Percentiles rank a stretch among this genome's conserved stretches.
Evolutionary conservation across 2,113 vertebrate genomes (phyloP).

Genomic region (Grantiella picta): DNA sequence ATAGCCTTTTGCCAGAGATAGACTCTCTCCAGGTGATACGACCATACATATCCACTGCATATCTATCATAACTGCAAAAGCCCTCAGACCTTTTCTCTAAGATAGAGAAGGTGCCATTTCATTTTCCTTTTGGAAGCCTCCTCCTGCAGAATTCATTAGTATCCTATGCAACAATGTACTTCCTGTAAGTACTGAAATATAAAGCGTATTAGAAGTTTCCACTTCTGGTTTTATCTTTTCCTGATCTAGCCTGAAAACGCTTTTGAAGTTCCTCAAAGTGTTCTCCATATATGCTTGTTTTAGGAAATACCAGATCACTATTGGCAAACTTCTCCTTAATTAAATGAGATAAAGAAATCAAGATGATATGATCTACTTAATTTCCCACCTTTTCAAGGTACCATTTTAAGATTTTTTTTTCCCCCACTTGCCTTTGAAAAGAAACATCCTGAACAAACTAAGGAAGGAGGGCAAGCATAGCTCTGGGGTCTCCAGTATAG

Average conservation of each 20-base stretch:
- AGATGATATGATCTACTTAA: neutral
- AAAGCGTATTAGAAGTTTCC: constrained; percentile 46
- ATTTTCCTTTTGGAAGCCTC: neutral
- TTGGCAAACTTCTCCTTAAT: constrained; percentile 42
- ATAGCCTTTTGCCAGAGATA: neutral
- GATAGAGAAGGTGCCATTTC: neutral
- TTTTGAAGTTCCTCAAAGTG: constrained; percentile 54
- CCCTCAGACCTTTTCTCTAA: neutral
- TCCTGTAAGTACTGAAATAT: constrained; percentile 43
- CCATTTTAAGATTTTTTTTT: neutral
- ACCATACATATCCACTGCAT: neutral
- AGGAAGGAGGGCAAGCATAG: neutral
- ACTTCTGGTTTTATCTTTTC: constrained; percentile 63
- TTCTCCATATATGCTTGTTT: constrained; percentile 22
- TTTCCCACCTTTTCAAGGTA: constrained; percentile 2
- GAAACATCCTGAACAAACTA: neutral
- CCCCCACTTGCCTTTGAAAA: neutral
- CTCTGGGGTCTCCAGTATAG: neutral
- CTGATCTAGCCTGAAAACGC: constrained; percentile 54
- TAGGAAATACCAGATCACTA: constrained; percentile 34
- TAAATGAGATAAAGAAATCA: constrained; percentile 26
- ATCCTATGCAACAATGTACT: constrained; percentile 26
- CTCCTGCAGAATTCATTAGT: constrained; percentile 25
- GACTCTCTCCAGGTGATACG: neutral
- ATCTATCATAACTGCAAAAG: neutral